Percentiles rank a stretch among this genome's conserved stretches.
Evolutionary conservation across 2,888 invertebrate species (phyloP).

Genomic region (Acrobasis suavella): DNA sequence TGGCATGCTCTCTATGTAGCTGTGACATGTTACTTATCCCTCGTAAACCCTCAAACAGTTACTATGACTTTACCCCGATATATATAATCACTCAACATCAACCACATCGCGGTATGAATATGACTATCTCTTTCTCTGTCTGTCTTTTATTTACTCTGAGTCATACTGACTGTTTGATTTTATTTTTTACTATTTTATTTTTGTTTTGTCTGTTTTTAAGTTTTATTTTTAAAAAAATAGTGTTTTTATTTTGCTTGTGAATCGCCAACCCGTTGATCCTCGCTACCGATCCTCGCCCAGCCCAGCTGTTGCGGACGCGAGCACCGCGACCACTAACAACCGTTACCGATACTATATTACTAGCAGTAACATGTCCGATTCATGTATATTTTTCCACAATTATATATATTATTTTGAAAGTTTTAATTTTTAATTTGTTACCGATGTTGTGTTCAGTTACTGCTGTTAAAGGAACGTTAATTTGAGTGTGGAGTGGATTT

Average conservation of each 20-base stretch:
- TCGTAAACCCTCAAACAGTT: conserved; percentile 76
- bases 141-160: conserved; percentile 76
- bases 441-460: conserved; percentile 69
- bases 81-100: conserved; percentile 60
- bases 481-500: conserved; percentile 82
- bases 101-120: conserved; percentile 77
- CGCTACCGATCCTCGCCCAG: conserved; percentile 72
- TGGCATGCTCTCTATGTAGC: conserved; percentile 73
- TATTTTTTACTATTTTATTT: conserved; percentile 52
- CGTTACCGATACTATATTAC: conserved; percentile 55
- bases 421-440: conserved; percentile 44
- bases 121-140: conserved; percentile 73
- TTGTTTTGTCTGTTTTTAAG: conserved; percentile 52
- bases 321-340: conserved; percentile 64
- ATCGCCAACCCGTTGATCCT: conserved; percentile 75
- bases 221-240: conserved; percentile 65
- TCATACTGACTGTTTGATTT: conserved; percentile 83
- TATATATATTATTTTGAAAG: conserved; percentile 52
- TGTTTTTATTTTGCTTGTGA: conserved; percentile 77
- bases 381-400: conserved; percentile 18
- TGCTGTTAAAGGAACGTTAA: conserved; percentile 66
- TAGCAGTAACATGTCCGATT: conserved; percentile 61
- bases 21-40: conserved; percentile 80
- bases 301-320: conserved; percentile 47
- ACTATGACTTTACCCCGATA: conserved; percentile 67